Evolutionary conservation across 2,113 vertebrate genomes (phyloP).

Genomic region (Haemorhous mexicanus): DNA sequence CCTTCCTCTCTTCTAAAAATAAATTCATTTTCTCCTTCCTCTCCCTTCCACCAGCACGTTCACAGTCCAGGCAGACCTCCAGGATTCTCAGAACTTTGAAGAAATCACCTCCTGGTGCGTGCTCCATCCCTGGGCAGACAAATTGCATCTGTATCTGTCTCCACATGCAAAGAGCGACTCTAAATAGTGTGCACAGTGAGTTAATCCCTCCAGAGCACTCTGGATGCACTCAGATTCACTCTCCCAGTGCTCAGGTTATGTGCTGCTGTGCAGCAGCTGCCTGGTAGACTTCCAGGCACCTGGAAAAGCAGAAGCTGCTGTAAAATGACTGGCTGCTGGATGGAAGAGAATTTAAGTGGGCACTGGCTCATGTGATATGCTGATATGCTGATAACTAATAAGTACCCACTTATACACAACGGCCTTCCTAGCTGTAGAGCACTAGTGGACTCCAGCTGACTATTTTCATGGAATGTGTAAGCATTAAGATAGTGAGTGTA

Average conservation of each 20-base stretch:
- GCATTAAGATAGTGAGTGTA: neutral
- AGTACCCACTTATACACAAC: neutral
- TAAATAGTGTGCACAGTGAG: neutral
- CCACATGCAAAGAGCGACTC: neutral
- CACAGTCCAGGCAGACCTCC: fast-evolving
- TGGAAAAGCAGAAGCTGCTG: neutral
- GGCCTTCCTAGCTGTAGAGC: neutral
- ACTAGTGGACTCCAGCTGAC: neutral
- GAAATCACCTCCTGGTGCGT: fast-evolving
- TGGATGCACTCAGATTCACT: neutral
- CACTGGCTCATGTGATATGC: neutral
- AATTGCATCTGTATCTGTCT: neutral
- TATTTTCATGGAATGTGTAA: neutral
- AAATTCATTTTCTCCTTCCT: neutral
- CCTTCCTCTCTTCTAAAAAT: constrained; percentile 2
- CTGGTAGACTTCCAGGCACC: neutral
- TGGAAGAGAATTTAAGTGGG: neutral
- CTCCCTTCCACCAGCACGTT: neutral
- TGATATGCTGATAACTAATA: neutral
- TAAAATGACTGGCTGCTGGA: neutral
- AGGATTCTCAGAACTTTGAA: neutral
- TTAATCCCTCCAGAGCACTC: neutral
- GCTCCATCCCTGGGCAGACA: fast-evolving
- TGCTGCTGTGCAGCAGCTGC: neutral
- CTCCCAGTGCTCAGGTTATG: neutral